Evolutionary conservation across 2,888 invertebrate species (phyloP).

Genomic region (Dorcus parallelipipedus): DNA sequence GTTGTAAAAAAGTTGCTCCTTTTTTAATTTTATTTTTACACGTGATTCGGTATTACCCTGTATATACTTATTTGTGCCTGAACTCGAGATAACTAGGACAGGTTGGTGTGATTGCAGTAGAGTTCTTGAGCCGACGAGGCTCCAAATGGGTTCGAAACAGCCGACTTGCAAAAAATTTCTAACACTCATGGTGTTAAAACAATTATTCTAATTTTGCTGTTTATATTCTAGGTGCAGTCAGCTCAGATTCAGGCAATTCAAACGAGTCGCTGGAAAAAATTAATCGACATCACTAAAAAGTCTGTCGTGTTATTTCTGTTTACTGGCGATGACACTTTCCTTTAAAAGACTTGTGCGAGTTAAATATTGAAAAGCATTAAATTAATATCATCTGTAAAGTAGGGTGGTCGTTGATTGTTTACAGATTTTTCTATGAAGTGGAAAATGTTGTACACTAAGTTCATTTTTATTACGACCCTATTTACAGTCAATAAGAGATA

Average conservation of each 20-base stretch:
- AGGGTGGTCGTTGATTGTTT: too few relatives aligned
- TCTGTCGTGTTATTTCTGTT: conserved; percentile 29
- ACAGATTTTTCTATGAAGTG: too few relatives aligned
- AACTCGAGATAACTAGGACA: too few relatives aligned
- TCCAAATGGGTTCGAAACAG: neutral
- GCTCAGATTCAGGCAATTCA: conserved; percentile 61
- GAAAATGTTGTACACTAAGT: too few relatives aligned
- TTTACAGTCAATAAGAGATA: too few relatives aligned
- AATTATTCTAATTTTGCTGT: neutral
- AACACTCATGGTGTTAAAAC: neutral
- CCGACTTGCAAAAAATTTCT: neutral
- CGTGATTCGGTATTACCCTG: neutral
- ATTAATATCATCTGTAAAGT: too few relatives aligned
- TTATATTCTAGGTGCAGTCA: conserved; percentile 49
- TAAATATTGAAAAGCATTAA: too few relatives aligned
- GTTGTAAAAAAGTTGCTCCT: neutral
- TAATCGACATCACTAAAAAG: conserved; percentile 41
- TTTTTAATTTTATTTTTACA: neutral
- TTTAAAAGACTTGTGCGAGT: too few relatives aligned
- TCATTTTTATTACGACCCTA: too few relatives aligned
- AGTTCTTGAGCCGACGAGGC: neutral
- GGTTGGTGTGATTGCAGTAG: too few relatives aligned
- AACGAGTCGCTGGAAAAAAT: conserved; percentile 54
- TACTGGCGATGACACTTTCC: too few relatives aligned
- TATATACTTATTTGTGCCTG: too few relatives aligned